phyloP scores from a whole-genome alignment of 2,888 invertebrate genomes.

The Spodoptera littoralis region DNA sequence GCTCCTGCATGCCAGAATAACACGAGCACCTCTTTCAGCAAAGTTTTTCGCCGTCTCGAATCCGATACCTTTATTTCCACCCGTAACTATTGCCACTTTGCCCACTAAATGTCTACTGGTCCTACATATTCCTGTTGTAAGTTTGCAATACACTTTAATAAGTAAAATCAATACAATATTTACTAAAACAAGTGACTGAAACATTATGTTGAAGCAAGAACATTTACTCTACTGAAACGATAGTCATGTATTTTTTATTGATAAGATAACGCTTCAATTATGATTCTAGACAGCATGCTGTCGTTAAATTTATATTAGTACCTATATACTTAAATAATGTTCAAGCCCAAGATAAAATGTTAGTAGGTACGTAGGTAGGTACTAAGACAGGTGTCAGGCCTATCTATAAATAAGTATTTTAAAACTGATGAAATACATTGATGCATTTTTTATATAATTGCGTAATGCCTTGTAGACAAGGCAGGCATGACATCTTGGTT shows the following conservation, averaged over 20 bases:
- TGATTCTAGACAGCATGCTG: neutral
- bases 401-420: no score
- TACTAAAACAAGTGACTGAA: conserved; percentile 52
- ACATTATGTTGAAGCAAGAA: conserved; percentile 50
- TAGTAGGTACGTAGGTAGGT: no score
- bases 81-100: conserved; percentile 95
- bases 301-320: neutral
- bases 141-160: conserved; percentile 60
- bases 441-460: no score
- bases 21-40: conserved; percentile 92
- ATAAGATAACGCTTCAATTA: conserved; percentile 34
- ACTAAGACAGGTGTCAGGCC: no score
- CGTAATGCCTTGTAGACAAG: no score
- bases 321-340: no score
- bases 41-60: conserved; percentile 92
- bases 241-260: conserved; percentile 10
- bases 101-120: conserved; percentile 89
- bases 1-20: conserved; percentile 94
- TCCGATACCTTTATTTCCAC: conserved; percentile 94
- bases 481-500: no score
- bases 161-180: conserved; percentile 49
- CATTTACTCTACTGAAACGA: conserved; percentile 31
- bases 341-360: no score
- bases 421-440: no score
- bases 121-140: conserved; percentile 70